These are phyloP conservation scores for Dynastes grantii DNA, from an alignment of 2,888 invertebrate species.

Conservation along the genomic window DNA sequence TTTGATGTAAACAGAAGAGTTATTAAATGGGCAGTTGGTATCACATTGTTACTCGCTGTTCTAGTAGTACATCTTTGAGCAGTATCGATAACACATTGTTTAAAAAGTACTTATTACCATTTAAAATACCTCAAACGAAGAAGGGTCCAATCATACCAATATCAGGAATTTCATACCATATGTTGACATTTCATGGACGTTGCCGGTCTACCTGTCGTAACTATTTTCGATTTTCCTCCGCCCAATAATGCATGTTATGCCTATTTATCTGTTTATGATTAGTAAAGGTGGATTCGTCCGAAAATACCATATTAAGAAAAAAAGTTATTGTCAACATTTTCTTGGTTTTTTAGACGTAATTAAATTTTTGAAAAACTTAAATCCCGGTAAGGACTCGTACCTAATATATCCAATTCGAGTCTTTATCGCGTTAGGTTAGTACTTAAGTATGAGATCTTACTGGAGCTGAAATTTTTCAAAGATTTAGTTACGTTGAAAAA, in stretches of 20 bases:
- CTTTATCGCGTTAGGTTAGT: too few species aligned
- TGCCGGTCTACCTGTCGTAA: neutral
- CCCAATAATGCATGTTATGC: conserved; percentile 1
- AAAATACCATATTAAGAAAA: conserved; percentile 12
- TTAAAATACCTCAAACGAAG: neutral
- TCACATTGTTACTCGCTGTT: neutral
- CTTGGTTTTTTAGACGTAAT: too few species aligned
- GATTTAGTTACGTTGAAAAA: too few species aligned
- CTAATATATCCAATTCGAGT: too few species aligned
- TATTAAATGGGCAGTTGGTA: neutral
- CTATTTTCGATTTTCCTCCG: neutral
- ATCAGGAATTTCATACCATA: neutral
- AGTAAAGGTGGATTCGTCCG: conserved; percentile 2
- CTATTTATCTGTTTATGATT: conserved; percentile 15
- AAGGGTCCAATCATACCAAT: neutral
- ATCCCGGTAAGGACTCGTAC: too few species aligned
- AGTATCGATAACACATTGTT: conserved; percentile 11
- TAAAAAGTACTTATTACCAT: conserved; percentile 5
- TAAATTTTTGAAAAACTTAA: too few species aligned
- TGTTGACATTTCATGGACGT: neutral
- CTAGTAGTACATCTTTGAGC: conserved; percentile 1
- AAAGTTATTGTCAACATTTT: neutral
- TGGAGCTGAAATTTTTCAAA: too few species aligned
- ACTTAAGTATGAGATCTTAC: too few species aligned
- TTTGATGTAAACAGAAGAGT: too few species aligned